A percentile compares a stretch with the other conserved stretches of the same genome.
phyloP scores from a whole-genome alignment of 2,797 vertebrate genomes.

The Octomys mimax region DNA sequence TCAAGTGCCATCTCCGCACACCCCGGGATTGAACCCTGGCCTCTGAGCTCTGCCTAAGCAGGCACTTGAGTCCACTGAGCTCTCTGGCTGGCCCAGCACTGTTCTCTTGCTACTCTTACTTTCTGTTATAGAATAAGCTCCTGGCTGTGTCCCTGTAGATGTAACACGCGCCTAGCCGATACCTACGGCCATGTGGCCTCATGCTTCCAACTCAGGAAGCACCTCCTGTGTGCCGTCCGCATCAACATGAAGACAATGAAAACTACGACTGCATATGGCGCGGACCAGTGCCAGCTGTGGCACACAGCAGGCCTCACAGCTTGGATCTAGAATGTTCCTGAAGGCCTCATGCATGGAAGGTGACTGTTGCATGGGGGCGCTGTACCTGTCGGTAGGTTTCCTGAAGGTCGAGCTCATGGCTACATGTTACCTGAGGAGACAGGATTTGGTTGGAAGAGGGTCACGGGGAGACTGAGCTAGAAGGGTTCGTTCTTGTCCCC shows the following conservation, averaged over 20 bases:
- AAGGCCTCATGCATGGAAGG: neutral
- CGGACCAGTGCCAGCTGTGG: neutral
- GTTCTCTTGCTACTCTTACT: neutral
- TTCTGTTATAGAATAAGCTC: neutral
- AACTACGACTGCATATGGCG: neutral
- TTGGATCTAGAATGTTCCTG: neutral
- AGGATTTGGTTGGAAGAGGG: neutral
- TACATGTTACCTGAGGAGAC: neutral
- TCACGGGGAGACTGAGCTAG: neutral
- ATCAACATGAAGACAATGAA: neutral
- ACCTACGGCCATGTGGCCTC: neutral
- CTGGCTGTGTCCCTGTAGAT: neutral
- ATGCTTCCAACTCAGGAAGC: neutral
- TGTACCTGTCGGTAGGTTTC: neutral
- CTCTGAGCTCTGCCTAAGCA: no score
- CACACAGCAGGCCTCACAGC: neutral
- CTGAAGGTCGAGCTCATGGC: accelerated
- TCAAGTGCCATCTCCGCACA: no score
- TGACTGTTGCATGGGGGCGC: neutral
- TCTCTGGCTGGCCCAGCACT: no score
- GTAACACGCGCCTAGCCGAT: neutral
- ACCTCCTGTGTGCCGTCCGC: neutral
- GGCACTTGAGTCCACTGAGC: no score
- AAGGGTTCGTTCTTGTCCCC: neutral
- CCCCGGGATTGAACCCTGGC: no score